A percentile compares a stretch with the other conserved stretches of the same genome.
Evolutionary conservation across 2,888 invertebrate genomes (phyloP).

Genomic region (Amblyteles armatorius): DNA sequence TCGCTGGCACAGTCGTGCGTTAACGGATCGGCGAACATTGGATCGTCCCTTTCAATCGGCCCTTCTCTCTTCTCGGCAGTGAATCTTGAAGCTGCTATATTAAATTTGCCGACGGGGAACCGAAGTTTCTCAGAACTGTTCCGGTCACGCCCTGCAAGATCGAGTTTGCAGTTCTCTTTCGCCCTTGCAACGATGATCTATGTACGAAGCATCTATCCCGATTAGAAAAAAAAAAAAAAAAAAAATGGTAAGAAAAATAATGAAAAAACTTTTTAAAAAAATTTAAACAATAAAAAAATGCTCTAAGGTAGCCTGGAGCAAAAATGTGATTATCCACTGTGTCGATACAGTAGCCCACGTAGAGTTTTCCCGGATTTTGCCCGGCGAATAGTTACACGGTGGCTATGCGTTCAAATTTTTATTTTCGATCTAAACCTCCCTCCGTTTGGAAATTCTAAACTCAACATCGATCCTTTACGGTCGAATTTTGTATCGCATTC

Average conservation of each 20-base stretch:
- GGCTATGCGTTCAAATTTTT: background rate
- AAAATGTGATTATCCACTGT: no score
- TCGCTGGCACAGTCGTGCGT: background rate
- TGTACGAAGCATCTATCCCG: no score
- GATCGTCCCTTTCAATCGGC: background rate
- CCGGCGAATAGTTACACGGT: background rate
- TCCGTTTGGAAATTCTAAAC: background rate
- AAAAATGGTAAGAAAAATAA: no score
- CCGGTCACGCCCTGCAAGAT: background rate
- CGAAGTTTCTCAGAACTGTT: background rate
- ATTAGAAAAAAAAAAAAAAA: no score
- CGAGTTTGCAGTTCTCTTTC: background rate
- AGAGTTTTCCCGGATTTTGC: background rate
- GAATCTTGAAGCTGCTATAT: background rate
- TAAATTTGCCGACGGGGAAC: background rate
- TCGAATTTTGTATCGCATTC: background rate
- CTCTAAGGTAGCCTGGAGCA: no score
- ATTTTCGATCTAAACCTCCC: background rate
- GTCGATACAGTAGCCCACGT: no score
- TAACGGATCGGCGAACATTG: slow-evolving; percentile 2
- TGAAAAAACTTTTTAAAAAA: no score
- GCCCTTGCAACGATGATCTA: no score
- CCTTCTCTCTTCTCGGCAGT: background rate
- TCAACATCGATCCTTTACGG: background rate
- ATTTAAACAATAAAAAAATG: no score